phyloP scores from a whole-genome alignment of 2,888 invertebrate genomes.

The Xanthia icteritia region DNA sequence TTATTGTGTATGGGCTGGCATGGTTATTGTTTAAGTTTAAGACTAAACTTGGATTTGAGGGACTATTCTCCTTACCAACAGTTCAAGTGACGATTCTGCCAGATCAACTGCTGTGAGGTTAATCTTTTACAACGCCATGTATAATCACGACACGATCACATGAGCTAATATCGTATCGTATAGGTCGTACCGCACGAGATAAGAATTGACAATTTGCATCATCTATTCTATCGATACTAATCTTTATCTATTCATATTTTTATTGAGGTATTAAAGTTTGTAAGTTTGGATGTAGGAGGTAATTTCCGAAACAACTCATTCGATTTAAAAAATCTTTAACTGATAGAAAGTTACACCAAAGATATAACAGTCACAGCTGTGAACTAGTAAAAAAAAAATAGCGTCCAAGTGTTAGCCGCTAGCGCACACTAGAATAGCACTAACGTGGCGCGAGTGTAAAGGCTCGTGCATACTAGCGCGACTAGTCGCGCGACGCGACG shows the following conservation, averaged over 20 bases:
- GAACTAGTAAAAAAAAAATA: too few relatives aligned
- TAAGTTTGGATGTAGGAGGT: too few relatives aligned
- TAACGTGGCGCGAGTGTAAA: too few relatives aligned
- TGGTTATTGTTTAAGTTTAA: constrained; percentile 30
- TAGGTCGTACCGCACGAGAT: not conserved
- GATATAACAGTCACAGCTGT: too few relatives aligned
- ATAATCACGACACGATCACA: not conserved
- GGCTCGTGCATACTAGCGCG: too few relatives aligned
- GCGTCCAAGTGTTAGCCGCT: too few relatives aligned
- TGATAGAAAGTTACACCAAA: too few relatives aligned
- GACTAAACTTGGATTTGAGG: constrained; percentile 16
- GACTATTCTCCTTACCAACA: not conserved
- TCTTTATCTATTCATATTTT: not conserved
- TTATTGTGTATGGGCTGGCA: constrained; percentile 33
- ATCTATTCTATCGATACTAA: not conserved
- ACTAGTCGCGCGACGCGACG: too few relatives aligned
- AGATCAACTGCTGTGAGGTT: not conserved
- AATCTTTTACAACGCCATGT: not conserved
- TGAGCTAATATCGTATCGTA: not conserved
- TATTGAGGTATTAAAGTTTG: not conserved
- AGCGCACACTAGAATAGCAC: too few relatives aligned
- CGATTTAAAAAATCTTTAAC: too few relatives aligned
- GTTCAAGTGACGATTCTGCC: not conserved
- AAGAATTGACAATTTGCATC: not conserved
- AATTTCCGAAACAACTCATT: too few relatives aligned